Evolutionary conservation across 2,797 vertebrate species (phyloP), one percentile per base, ranked within the genome.

Genomic region (Periophthalmus magnuspinnatus): DNA sequence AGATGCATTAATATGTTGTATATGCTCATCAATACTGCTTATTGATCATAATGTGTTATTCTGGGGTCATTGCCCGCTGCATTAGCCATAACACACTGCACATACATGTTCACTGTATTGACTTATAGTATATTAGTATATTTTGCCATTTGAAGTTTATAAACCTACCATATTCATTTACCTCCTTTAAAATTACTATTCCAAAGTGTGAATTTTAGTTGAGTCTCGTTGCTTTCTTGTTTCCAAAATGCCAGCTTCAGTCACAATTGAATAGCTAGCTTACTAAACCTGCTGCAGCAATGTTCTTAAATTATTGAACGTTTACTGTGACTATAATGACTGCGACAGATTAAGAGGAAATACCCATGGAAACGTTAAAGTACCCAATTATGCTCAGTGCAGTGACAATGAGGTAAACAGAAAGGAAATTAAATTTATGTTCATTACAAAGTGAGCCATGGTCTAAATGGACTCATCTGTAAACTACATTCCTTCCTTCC

Each of bases 291-390:
- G 77, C 54, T 64, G 74, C 60, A 34, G 70, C 38, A 56, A 45
- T 34, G 58, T 56, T 41, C 77, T 58, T 90, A 63, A 83, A 88
- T 89, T 82, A 89, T 89, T 87, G 33, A 86, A 77, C 59, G 84
- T 63, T 17, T 32, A 3, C 45, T 64, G 69, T 58, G 48, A 67
- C 76, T 75, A 55, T 62, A 81, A 76, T 33, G 13, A 69, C 52
- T 67, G 47, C n/a, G 67, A 56, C 52, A 75, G 41, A 76, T 77
- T 78, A 72, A 65, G 34, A 45, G n/a, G 45, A 57, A 65, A 5
- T 45, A 8, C 33, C 61, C 19, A 9, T 47, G 13, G 50, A 54
- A 41, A 41, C 2, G 10, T 50, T 4, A 8, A 21, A 14, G 14
- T 22, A 62, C 38, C 6, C 17, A 38, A n/a, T 61, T 28, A 33